Conservation (phyloP, 2,113 vertebrate genomes). For the Dromaius novaehollandiae region DNA sequence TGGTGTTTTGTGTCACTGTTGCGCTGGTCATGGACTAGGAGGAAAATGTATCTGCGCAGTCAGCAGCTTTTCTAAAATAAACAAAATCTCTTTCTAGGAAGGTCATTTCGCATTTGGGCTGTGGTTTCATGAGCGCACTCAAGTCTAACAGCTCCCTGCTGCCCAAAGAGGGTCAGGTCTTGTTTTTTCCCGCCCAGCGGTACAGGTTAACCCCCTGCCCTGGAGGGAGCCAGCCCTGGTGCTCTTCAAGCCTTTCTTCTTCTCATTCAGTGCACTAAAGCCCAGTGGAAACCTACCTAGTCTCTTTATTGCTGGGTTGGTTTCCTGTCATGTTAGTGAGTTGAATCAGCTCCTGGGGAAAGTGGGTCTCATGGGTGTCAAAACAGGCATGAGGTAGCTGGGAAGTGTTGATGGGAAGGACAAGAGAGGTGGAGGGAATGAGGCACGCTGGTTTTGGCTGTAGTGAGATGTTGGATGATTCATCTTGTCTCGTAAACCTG, state of each 20-base stretch:
- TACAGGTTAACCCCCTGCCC: neutral
- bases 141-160: neutral
- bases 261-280: neutral
- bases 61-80: neutral
- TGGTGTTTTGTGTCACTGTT: slow-evolving; percentile 34
- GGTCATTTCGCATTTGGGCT: neutral
- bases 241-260: neutral
- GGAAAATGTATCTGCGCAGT: neutral
- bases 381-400: neutral
- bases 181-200: no score
- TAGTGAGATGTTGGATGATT: neutral
- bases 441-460: neutral
- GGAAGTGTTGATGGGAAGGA: slow-evolving; percentile 13
- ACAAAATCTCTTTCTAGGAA: slow-evolving; percentile 16
- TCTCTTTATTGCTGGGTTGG: neutral
- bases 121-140: neutral
- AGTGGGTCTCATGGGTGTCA: neutral
- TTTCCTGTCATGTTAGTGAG: neutral
- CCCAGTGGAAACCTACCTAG: neutral
- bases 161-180: neutral
- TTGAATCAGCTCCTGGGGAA: neutral
- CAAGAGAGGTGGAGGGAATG: neutral
- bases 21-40: neutral
- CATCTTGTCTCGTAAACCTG: neutral
- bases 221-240: neutral